Conservation (phyloP, 2,797 vertebrate genomes). For the Galagoides demidoff region DNA sequence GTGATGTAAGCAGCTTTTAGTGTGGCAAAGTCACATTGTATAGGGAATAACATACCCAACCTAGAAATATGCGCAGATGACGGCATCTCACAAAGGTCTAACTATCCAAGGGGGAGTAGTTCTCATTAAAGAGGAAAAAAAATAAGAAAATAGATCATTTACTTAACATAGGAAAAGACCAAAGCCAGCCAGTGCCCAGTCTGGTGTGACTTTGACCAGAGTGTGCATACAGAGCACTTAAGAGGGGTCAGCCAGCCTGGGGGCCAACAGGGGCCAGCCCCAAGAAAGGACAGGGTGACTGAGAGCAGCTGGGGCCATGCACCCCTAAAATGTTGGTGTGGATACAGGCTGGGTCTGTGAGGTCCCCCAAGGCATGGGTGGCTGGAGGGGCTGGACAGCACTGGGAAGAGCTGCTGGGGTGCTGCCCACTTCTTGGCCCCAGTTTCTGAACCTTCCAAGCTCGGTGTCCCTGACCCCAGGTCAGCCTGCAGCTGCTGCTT, state of each 20-base stretch:
- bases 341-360: rapidly evolving
- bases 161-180: not conserved
- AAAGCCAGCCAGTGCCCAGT: too few species aligned
- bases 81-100: not conserved
- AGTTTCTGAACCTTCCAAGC: not conserved
- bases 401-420: too few species aligned
- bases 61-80: too few species aligned
- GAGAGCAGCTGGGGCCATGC: not conserved
- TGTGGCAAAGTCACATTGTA: not conserved
- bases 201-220: not conserved
- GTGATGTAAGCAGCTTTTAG: rapidly evolving
- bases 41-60: rapidly evolving
- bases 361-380: rapidly evolving
- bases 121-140: too few species aligned
- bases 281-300: rapidly evolving
- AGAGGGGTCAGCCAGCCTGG: not conserved
- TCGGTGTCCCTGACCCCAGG: not conserved
- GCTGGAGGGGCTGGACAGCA: too few species aligned
- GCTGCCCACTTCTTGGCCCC: not conserved
- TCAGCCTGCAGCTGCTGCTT: too few species aligned
- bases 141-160: too few species aligned
- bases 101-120: not conserved
- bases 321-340: not conserved
- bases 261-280: too few species aligned
- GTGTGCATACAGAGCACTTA: rapidly evolving